Evolutionary conservation across 1,140 invertebrate species (phyloP).

Genomic region (Anoplolepis gracilipes): DNA sequence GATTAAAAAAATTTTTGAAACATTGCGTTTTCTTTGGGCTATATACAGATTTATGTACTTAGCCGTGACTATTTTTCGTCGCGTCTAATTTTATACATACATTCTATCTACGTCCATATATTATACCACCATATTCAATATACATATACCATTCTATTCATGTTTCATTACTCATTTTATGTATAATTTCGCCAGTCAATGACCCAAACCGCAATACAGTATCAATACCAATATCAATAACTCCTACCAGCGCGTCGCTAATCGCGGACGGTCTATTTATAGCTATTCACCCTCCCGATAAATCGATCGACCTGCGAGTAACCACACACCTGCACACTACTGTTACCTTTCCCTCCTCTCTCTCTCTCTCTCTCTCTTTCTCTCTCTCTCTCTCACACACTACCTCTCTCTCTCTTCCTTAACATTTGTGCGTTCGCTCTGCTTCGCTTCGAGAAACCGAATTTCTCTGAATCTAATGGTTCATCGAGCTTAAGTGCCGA

Average conservation of each 20-base stretch:
- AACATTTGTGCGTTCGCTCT: constrained; percentile 9
- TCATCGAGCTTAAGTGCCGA: constrained; percentile 46
- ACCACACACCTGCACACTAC: constrained; percentile 47
- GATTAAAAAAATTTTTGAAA: background rate
- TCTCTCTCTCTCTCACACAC: constrained; percentile 1
- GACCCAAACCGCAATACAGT: constrained; percentile 47
- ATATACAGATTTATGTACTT: background rate
- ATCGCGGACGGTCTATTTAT: constrained; percentile 60
- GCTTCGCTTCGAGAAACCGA: constrained; percentile 23
- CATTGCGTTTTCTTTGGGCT: background rate
- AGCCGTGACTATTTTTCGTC: background rate
- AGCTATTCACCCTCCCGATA: constrained; percentile 50
- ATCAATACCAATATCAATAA: constrained; percentile 60
- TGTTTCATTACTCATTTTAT: background rate
- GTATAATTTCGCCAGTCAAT: constrained; percentile 45
- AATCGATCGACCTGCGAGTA: constrained; percentile 49
- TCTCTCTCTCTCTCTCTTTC: background rate
- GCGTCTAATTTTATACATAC: background rate
- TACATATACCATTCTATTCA: no score
- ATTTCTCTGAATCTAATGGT: constrained; percentile 54
- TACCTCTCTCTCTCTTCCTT: background rate
- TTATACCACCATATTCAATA: no score
- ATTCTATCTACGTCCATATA: no score
- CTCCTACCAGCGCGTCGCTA: constrained; percentile 51
- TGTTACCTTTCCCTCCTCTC: background rate